Base-by-base conservation (phyloP, 2,888 invertebrate genomes). In the Gortyna flavago region DNA sequence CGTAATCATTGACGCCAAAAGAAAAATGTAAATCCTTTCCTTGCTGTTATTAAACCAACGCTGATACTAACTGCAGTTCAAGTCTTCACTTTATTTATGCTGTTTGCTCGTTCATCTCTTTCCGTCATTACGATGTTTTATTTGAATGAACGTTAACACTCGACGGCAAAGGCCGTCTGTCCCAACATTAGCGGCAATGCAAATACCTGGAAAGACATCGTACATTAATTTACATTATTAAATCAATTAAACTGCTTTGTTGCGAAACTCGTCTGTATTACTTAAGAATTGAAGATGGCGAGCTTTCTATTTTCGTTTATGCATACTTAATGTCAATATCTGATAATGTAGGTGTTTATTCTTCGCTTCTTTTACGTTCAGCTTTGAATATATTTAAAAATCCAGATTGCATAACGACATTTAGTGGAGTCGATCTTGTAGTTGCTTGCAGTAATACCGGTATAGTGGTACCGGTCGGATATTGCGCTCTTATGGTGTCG, bases 401-500 rank as follows among this genome's bases (percentile, higher is more conserved):
- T 70, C 57, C 59, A 61, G 66, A 48, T 78, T 75, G 51, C 72
- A 75, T 79, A 75, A 80, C 70, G 73, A 83, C 73, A 80, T 81
- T 77, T 81, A 75, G 72, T 77, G 64, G 74, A 82, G 68, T 80
- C 65, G 77, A 84, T 80, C 77, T 85, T 79, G 75, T 62, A 81
- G 80, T 83, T 81, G 79, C 79, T 81, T 79, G 77, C 76, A 79
- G 82, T 81, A 80, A 81, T 86, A 84, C 85, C 79, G 85, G 87
- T 82, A 88, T 81, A 83, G 79, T 83, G 73, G 83, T 88, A 88
- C 90, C 91, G 92, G 92, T 94, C 95, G 96, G 96, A 96, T 95
- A 96, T 96, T 96, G 95, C 93, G 93, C 94, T 95, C 93, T 93
- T 92, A 92, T 90, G 91, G 91, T 93, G 91, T 93, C 93, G 93